Percentiles rank a stretch among this genome's conserved stretches.
These are phyloP conservation scores for Heliconius cydno DNA, from an alignment of 2,888 invertebrate species.

Conservation along the genomic window DNA sequence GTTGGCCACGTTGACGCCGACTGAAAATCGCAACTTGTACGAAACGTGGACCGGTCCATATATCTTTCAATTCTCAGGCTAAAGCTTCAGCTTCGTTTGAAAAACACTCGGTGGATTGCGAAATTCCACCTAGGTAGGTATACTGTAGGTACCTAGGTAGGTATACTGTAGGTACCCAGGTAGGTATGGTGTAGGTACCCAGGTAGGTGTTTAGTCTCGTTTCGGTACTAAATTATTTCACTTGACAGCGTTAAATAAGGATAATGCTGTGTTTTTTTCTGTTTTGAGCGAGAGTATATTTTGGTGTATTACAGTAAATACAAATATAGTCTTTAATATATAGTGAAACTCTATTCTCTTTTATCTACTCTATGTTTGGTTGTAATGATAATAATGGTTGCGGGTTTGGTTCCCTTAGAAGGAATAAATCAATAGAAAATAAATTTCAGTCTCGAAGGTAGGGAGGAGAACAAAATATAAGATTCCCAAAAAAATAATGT, in stretches of 20 bases:
- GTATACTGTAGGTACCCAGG: too few relatives aligned
- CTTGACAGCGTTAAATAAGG: conserved; percentile 25
- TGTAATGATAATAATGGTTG: too few relatives aligned
- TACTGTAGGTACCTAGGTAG: too few relatives aligned
- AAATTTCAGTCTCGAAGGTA: too few relatives aligned
- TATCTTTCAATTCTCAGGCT: conserved; percentile 65
- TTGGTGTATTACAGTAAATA: neutral
- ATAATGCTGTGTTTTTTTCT: neutral
- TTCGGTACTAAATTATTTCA: conserved; percentile 43
- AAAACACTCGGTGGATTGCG: conserved; percentile 48
- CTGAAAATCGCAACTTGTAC: conserved; percentile 72
- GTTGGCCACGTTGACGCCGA: conserved; percentile 72
- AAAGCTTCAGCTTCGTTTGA: conserved; percentile 60
- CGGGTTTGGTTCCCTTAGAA: too few relatives aligned
- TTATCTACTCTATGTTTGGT: too few relatives aligned
- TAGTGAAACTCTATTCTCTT: too few relatives aligned
- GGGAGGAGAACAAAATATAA: too few relatives aligned
- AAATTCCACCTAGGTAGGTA: conserved; percentile 35
- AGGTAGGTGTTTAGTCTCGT: conserved; percentile 5
- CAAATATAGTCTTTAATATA: too few relatives aligned
- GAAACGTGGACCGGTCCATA: conserved; percentile 76
- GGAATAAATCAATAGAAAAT: too few relatives aligned
- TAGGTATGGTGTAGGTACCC: too few relatives aligned
- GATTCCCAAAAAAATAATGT: too few relatives aligned
- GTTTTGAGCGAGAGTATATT: neutral